phyloP scores from a whole-genome alignment of 1,140 invertebrate species.

The Schlechtendalia chinensis region DNA sequence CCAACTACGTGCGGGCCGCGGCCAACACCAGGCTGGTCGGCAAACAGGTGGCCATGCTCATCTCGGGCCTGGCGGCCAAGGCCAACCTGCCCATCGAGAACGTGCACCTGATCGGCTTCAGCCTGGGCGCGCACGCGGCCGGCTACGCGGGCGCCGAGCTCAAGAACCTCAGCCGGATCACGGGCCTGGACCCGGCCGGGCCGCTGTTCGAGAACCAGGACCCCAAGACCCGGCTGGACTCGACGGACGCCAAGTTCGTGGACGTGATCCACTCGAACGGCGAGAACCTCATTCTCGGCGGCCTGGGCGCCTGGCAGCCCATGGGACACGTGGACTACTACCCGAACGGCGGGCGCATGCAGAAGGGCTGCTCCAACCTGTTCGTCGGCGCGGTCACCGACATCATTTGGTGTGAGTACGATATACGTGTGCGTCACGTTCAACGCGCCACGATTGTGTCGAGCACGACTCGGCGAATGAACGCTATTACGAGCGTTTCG shows the following conservation, averaged over 20 bases:
- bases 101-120: slow-evolving; percentile 89
- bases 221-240: slow-evolving; percentile 74
- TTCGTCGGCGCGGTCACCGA: slow-evolving; percentile 89
- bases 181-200: slow-evolving; percentile 86
- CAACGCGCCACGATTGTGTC: too few relatives aligned
- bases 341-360: slow-evolving; percentile 85
- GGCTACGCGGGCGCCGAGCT: slow-evolving; percentile 88
- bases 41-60: slow-evolving; percentile 79
- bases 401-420: slow-evolving; percentile 79
- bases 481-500: too few relatives aligned
- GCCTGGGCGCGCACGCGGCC: slow-evolving; percentile 85
- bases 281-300: slow-evolving; percentile 66
- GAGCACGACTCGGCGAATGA: too few relatives aligned
- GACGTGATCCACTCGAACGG: slow-evolving; percentile 95
- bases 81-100: slow-evolving; percentile 63
- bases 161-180: slow-evolving; percentile 79
- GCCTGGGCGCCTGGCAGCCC: slow-evolving; percentile 78
- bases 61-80: slow-evolving; percentile 62
- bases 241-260: slow-evolving; percentile 83
- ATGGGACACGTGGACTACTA: slow-evolving; percentile 92
- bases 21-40: slow-evolving; percentile 91
- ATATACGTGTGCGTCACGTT: too few relatives aligned
- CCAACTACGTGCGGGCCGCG: slow-evolving; percentile 89
- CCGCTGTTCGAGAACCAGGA: slow-evolving; percentile 86
- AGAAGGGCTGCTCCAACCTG: slow-evolving; percentile 78